Percentiles rank a stretch among this genome's conserved stretches.
Conservation (phyloP, 2,797 vertebrate species). For the Sebastes taczanowskii region DNA sequence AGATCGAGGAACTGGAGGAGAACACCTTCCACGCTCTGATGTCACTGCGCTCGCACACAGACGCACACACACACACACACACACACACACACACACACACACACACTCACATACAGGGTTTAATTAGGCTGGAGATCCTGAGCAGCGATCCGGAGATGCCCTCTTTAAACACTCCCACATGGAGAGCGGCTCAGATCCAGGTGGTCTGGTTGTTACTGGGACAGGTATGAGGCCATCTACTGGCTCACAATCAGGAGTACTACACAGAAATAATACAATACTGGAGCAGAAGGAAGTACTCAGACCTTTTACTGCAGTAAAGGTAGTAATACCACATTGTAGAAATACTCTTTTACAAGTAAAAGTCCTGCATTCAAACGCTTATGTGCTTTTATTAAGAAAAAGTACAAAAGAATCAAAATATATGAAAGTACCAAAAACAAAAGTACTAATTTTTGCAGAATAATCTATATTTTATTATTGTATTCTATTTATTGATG, state of each 20-base stretch:
- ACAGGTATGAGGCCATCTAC: slow-evolving; percentile 35
- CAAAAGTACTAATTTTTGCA: too few species aligned
- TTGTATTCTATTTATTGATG: too few species aligned
- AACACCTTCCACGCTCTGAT: slow-evolving; percentile 88
- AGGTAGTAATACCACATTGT: too few species aligned
- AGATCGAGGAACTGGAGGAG: slow-evolving; percentile 86
- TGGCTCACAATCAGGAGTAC: slow-evolving; percentile 12
- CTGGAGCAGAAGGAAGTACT: too few species aligned
- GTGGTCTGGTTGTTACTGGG: slow-evolving; percentile 39
- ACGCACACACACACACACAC: background rate
- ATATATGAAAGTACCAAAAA: too few species aligned
- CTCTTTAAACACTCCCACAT: slow-evolving; percentile 50
- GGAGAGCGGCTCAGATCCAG: slow-evolving; percentile 32
- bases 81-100: background rate
- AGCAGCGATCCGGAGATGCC: slow-evolving; percentile 33
- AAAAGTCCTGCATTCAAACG: too few species aligned
- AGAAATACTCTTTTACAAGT: too few species aligned
- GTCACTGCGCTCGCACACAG: slow-evolving; percentile 84
- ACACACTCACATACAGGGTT: slow-evolving; percentile 1
- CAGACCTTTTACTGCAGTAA: too few species aligned
- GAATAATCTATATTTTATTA: too few species aligned
- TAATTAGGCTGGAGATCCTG: slow-evolving; percentile 37
- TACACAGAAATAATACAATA: background rate
- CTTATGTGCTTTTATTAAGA: too few species aligned
- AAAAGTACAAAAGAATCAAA: too few species aligned